Base-by-base conservation (phyloP, 2,797 vertebrate genomes). In the Cossypha heuglini region DNA sequence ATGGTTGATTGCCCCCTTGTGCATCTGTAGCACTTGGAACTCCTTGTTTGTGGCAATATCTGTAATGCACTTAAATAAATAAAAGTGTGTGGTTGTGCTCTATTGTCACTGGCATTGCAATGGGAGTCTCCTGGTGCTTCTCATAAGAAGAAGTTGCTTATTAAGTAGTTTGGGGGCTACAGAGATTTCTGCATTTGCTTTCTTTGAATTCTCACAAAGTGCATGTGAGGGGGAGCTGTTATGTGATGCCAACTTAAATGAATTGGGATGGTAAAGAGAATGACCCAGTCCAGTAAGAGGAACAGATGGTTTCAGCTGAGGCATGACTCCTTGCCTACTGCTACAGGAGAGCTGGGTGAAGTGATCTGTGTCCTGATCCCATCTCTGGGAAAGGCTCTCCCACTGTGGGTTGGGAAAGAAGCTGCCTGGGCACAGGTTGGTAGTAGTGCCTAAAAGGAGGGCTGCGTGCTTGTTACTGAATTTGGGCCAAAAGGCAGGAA, bases 11-110 rank as follows among this genome's bases (percentile, higher is more conserved):
- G 49, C 43, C 77, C 45, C 58, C 76, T 75, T 7, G 11, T 0
- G 9, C 80, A 81, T 92, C 90, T 89, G 66, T 46, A 25, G 61
- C 19, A 16, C 22, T 80, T 48, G 45, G 58, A 87, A 51, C 14
- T 31, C 40, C 61, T 46, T 51, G 37, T 67, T 89, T 72, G 35
- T 63, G 35, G 51, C 31, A 69, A 11, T 68, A 57, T 74, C 17
- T 26, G 29, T 58, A 69, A 76, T 43, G 12, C 12, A 26, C 78
- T 83, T 84, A 73, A 90, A 63, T 51, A 82, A 78, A 89, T 7
- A 42, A 10, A 14, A 0, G 0, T 7, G 6, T 33, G 28, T 49
- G 7, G 11, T 26, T 48, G 35, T 48, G 33, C 74, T 74, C 48
- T 43, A 22, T 55, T 54, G 42, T 31, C 19, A 11, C 28, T 74